Evolutionary conservation across 2,113 vertebrate species (phyloP), one percentile per base, ranked within the genome.

Genomic region (Planiliza haematocheilus): DNA sequence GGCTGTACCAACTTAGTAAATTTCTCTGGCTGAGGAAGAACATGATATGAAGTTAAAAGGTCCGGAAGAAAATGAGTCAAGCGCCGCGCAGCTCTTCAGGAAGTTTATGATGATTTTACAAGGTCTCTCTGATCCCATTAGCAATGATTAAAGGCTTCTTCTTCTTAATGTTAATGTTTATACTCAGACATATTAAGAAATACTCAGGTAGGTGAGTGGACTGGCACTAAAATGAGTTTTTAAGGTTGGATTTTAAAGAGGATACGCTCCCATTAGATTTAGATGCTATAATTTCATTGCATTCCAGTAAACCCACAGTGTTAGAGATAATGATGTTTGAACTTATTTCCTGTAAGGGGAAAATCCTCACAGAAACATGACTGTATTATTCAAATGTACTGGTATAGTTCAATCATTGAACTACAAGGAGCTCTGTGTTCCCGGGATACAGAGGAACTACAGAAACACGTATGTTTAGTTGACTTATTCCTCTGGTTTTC

Each of bases 331-430:
- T 50, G 42, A 50, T 52, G 43, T 60, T 49, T 60, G 21, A 58
- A 64, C 37, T 36, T 51, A 65, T 66, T 75, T 70, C 55, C 73
- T 55, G 46, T 17, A n/a, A 45, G 57, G 38, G 37, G 70, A 66
- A 77, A 81, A 73, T 51, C 70, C 66, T 17, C 45, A 18, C 13
- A 56, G 68, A 57, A 74, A 71, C 50, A 56, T 50, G 57, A 16
- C 8, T 63, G 60, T 72, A 74, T 80, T 77, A 77, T 85, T 89
- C 69, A 84, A 62, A 82, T 46, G 65, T 49, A 52, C 24, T 12
- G 39, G 48, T 49, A 80, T 39, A 36, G 77, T 57, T 81, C 49
- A 59, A 58, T 67, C 38, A 56, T 58, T 76, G 61, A n/a, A n/a
- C n/a, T n/a, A n/a, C n/a, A n/a, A n/a, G n/a, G n/a, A n/a, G n/a